Base-by-base conservation (phyloP, 2,797 vertebrate species). In the Carcharodon carcharias region DNA sequence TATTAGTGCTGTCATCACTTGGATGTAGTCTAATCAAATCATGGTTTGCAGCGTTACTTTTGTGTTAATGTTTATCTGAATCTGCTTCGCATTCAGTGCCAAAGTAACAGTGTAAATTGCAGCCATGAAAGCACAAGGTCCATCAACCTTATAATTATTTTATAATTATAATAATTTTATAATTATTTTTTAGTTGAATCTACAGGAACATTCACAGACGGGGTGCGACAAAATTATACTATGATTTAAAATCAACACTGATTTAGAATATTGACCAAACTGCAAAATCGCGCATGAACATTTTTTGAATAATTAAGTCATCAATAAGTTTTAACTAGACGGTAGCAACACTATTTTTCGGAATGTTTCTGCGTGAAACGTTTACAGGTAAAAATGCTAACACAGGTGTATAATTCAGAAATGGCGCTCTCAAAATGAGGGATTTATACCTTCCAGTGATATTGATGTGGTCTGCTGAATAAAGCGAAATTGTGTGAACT, bases 401-500 rank as follows among this genome's bases (percentile, higher is more conserved):
- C 63, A 50, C 3, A 69, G 69, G 40, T n/a, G 4, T 40, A 23
- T 14, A 45, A 9, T 69, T 94, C 31, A 95, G 40, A 50, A 69
- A 73, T 35, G 56, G 54, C 50, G 1, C 0, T 50, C 40, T 3
- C 8, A 50, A 69, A 71, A 45, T 28, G 9, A 73, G 65, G n/a
- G n/a, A 93, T 4, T 45, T n/a, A 92, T 9, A 1, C 4, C 12
- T 45, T 26, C 28, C 1, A n/a, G 26, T 73, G 56, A 54, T 35
- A 92, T 61, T 35, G 28, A 18, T 54, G 23, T 67, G 65, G 54
- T 14, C 94, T 54, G 45, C 69, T 56, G 50, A 35, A n/a, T 8
- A 54, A 21, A 77, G n/a, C 67, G 67, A 94, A 96, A 96, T 54
- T n/a, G 54, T 56, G 87, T 80, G 96, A 96, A 61, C 96, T 65